A percentile compares a stretch with the other conserved stretches of the same genome.
Conservation (phyloP, 2,797 vertebrate species). For the Amblyraja radiata region DNA sequence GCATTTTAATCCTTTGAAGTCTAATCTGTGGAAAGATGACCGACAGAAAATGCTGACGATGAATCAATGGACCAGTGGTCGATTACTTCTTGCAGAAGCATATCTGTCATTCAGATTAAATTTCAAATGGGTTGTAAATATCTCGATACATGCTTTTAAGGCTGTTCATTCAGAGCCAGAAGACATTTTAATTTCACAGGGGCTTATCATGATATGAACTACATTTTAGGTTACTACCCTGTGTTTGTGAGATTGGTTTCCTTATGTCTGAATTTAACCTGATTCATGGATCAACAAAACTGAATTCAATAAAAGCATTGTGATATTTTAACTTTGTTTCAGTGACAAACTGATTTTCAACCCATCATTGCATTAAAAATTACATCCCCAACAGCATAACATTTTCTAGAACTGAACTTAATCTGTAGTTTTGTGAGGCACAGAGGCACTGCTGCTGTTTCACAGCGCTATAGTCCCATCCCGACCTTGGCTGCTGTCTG, state of each 20-base stretch:
- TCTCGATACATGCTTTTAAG: background rate
- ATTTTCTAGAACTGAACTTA: background rate
- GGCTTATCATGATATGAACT: background rate
- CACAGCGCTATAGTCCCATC: too few relatives aligned
- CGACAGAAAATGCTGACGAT: background rate
- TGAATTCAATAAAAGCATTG: background rate
- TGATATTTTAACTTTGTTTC: background rate
- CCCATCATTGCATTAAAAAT: background rate
- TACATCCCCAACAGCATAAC: background rate
- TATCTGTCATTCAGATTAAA: background rate
- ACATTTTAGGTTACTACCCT: background rate
- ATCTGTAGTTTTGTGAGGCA: too few relatives aligned
- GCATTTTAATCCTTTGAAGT: background rate
- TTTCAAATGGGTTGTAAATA: background rate
- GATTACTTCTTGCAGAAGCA: background rate
- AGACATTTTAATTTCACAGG: background rate
- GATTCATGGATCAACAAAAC: background rate
- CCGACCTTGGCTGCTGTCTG: too few relatives aligned
- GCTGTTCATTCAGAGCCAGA: background rate
- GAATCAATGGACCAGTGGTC: background rate
- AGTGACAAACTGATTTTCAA: background rate
- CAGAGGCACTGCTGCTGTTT: too few relatives aligned
- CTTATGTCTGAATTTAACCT: background rate
- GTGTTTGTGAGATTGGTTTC: background rate
- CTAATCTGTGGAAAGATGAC: background rate